Conservation (phyloP, 2,797 vertebrate species). For the Myripristis murdjan region DNA sequence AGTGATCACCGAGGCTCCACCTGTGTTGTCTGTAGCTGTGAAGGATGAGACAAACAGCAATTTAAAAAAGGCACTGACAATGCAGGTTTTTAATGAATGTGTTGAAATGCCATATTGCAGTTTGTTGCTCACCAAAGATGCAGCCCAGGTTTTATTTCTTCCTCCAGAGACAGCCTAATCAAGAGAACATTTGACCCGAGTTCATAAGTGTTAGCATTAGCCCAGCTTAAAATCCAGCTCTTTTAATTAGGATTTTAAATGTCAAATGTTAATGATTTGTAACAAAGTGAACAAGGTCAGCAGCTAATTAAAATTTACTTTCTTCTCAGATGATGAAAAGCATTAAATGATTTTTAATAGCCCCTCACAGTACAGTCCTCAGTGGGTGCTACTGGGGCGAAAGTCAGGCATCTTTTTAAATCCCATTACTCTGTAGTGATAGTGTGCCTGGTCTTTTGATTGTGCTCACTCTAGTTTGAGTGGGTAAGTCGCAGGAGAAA, state of each 20-base stretch:
- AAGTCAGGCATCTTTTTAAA: background rate
- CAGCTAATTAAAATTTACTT: constrained; percentile 66
- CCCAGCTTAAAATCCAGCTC: constrained; percentile 34
- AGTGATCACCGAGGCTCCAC: background rate
- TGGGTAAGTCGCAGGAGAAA: background rate
- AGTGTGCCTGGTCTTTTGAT: rapidly evolving
- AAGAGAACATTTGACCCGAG: constrained; percentile 22
- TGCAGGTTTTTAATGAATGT: background rate
- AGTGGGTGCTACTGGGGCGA: constrained; percentile 3
- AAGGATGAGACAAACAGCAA: background rate
- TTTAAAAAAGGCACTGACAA: constrained; percentile 4
- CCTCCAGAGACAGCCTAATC: constrained; percentile 38
- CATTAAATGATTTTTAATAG: constrained; percentile 52
- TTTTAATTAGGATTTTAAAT: constrained; percentile 75
- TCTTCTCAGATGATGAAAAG: constrained; percentile 46
- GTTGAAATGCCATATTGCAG: constrained; percentile 16
- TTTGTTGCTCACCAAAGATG: constrained; percentile 20
- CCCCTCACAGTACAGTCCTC: constrained; percentile 8
- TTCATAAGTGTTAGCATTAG: constrained; percentile 58
- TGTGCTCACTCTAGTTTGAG: background rate
- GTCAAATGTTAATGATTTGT: constrained; percentile 73
- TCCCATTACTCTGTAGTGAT: background rate
- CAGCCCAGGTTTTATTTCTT: background rate
- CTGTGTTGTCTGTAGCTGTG: background rate
- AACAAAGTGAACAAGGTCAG: constrained; percentile 62